Percentiles rank a stretch among this genome's conserved stretches.
Evolutionary conservation across 2,113 vertebrate genomes (phyloP).

Genomic region (Tringa solitaria): DNA sequence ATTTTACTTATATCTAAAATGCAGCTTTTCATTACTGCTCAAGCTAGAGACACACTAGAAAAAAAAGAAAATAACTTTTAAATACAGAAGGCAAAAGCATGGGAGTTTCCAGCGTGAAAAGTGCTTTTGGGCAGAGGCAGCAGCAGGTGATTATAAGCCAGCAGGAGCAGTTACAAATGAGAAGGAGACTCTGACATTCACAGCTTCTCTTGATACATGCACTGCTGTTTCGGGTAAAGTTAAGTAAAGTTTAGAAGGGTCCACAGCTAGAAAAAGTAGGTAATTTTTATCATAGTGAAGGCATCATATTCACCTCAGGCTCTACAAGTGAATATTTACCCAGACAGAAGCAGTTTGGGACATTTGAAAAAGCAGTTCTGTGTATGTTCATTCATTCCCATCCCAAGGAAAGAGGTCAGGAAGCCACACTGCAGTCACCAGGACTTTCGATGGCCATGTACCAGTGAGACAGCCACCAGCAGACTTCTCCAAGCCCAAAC

Average conservation of each 20-base stretch:
- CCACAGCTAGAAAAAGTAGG: neutral
- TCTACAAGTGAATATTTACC: neutral
- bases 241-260: neutral
- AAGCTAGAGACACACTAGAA: neutral
- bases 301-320: neutral
- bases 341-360: neutral
- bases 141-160: neutral
- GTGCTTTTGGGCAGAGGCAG: neutral
- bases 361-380: neutral
- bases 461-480: neutral
- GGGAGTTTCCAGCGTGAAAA: neutral
- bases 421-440: neutral
- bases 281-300: neutral
- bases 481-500: neutral
- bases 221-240: neutral
- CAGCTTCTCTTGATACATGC: neutral
- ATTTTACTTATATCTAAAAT: neutral
- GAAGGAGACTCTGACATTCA: neutral
- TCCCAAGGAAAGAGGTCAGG: neutral
- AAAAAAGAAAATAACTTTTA: neutral
- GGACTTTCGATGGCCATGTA: neutral
- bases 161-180: neutral
- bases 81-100: neutral
- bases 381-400: neutral
- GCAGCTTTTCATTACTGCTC: neutral